These are phyloP conservation scores for Channa striata DNA, from an alignment of 2,797 vertebrate species.

Conservation along the genomic window DNA sequence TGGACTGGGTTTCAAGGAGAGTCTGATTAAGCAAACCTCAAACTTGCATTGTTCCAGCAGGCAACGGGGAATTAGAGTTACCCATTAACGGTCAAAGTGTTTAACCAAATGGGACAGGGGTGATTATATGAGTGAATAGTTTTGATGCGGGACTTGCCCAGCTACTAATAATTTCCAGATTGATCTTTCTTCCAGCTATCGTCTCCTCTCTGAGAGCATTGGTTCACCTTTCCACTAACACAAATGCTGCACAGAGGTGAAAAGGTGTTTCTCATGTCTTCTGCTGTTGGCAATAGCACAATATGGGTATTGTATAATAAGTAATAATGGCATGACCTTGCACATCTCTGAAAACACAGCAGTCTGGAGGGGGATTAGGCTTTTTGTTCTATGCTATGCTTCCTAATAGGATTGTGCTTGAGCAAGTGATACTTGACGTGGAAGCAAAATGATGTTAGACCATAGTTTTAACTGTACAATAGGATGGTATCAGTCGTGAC, in stretches of 20 bases:
- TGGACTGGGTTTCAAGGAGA: conserved; percentile 23
- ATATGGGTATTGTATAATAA: conserved; percentile 62
- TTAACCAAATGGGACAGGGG: conserved; percentile 16
- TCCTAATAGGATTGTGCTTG: conserved; percentile 63
- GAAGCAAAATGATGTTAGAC: conserved; percentile 65
- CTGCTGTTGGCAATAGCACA: conserved; percentile 70
- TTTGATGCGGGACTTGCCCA: conserved; percentile 42
- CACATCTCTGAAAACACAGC: conserved; percentile 69
- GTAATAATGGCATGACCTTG: conserved; percentile 76
- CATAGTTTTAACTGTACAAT: conserved; percentile 74
- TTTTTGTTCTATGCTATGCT: conserved; percentile 54
- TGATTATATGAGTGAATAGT: conserved; percentile 40
- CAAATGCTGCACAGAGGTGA: conserved; percentile 61
- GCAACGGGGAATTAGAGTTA: conserved; percentile 18
- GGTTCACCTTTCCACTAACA: conserved; percentile 42
- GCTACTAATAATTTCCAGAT: conserved; percentile 34
- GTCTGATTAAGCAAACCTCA: conserved; percentile 10
- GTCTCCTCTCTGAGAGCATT: conserved; percentile 35
- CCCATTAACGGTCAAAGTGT: conserved; percentile 24
- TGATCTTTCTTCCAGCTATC: conserved; percentile 28
- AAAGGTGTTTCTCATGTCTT: conserved; percentile 55
- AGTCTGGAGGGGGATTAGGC: conserved; percentile 48
- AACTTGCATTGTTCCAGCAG: conserved; percentile 26
- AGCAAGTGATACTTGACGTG: conserved; percentile 49
- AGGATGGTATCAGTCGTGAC: conserved; percentile 67